These are phyloP conservation scores for Catocala nupta DNA, from an alignment of 2,888 invertebrate species.

Conservation along the genomic window DNA sequence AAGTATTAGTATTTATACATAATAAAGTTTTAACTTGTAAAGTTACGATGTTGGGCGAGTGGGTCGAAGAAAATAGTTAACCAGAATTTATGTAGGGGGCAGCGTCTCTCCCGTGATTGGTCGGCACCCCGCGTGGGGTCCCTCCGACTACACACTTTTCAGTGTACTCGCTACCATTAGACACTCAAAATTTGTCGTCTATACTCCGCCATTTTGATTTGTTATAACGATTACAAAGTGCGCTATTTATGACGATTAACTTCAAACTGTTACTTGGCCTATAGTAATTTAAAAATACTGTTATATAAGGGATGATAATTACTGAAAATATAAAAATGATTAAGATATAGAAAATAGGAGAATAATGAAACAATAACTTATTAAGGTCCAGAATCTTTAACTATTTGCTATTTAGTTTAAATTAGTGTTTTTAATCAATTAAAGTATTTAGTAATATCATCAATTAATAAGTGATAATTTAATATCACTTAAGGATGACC, in stretches of 20 bases:
- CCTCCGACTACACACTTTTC: conserved; percentile 46
- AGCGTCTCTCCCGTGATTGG: conserved; percentile 51
- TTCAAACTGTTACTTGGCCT: conserved; percentile 4
- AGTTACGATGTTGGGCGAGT: conserved; percentile 18
- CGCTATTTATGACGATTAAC: conserved; percentile 9
- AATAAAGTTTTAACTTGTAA: conserved; percentile 13
- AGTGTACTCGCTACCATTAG: conserved; percentile 47
- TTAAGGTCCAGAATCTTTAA: too few species aligned
- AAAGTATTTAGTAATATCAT: background rate
- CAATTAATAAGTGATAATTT: background rate
- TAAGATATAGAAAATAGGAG: too few species aligned
- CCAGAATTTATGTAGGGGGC: conserved; percentile 22
- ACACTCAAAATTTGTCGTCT: conserved; percentile 48
- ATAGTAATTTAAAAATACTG: too few species aligned
- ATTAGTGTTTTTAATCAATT: too few species aligned
- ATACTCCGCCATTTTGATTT: conserved; percentile 65
- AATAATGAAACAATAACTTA: too few species aligned
- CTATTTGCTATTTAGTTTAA: too few species aligned
- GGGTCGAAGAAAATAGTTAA: conserved; percentile 27
- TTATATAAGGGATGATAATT: too few species aligned
- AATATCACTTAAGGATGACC: background rate
- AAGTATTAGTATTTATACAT: conserved; percentile 1
- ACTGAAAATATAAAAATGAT: too few species aligned
- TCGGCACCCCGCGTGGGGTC: conserved; percentile 55
- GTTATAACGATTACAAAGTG: conserved; percentile 33